A percentile compares a stretch with the other conserved stretches of the same genome.
Conservation (phyloP, 2,113 vertebrate species). For the Muntiacus reevesi region DNA sequence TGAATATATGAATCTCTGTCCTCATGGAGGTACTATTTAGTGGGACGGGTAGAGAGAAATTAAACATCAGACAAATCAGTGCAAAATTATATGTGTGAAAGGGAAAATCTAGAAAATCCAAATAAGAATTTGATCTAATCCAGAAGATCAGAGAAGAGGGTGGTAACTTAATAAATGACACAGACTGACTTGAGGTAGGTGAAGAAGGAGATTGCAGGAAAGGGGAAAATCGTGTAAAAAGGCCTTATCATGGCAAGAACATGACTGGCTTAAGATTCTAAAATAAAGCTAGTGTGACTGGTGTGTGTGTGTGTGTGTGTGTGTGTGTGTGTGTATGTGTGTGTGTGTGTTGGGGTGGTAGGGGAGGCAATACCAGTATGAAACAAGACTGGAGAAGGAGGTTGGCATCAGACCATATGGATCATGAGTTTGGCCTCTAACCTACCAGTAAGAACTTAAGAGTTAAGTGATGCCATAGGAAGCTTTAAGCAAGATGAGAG, state of each 20-base stretch:
- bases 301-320: neutral
- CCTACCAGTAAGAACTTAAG: neutral
- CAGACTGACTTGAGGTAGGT: neutral
- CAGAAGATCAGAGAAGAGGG: neutral
- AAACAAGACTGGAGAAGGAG: neutral
- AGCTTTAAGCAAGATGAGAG: neutral
- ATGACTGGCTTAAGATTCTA: neutral
- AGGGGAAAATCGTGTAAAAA: neutral
- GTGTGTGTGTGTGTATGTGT: neutral
- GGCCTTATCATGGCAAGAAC: neutral
- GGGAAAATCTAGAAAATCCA: neutral
- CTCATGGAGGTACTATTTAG: neutral
- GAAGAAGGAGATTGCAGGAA: neutral
- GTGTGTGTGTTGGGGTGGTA: neutral
- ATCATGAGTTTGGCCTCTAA: neutral
- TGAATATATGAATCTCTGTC: neutral
- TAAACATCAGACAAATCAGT: neutral
- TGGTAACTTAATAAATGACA: neutral
- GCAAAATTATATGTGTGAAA: neutral
- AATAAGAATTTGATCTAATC: neutral
- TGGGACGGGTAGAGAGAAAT: neutral
- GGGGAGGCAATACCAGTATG: neutral
- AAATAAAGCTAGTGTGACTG: neutral
- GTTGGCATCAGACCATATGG: neutral
- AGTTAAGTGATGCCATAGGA: neutral